These are phyloP conservation scores for Salvelinus sp. DNA, from an alignment of 2,113 vertebrate species.

Conservation along the genomic window DNA sequence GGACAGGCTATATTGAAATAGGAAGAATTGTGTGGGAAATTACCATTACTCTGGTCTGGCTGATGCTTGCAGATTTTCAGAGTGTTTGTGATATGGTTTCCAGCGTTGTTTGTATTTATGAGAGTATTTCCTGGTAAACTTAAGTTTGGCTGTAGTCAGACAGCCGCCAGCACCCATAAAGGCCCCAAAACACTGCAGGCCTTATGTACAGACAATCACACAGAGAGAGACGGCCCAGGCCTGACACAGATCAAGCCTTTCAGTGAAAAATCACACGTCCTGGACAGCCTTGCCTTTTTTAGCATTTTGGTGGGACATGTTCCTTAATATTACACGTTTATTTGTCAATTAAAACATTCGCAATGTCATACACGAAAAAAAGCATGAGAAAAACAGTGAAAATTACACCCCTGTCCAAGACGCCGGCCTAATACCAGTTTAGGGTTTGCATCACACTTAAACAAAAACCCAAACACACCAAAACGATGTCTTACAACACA, in stretches of 20 bases:
- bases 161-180: conserved; percentile 13
- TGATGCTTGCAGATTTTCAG: conserved; percentile 28
- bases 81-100: conserved; percentile 43
- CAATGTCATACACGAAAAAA: background rate
- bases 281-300: background rate
- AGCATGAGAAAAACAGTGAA: too few relatives aligned
- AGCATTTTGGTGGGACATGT: background rate
- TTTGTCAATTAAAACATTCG: background rate
- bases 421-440: conserved; percentile 52
- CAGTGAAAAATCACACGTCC: background rate
- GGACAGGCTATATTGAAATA: background rate
- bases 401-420: background rate
- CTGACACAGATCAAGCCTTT: conserved; percentile 19
- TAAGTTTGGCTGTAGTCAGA: conserved; percentile 37
- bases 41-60: background rate
- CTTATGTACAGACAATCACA: conserved; percentile 81
- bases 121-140: conserved; percentile 46
- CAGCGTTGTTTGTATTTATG: conserved; percentile 40
- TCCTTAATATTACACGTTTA: background rate
- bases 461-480: conserved; percentile 43
- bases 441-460: conserved; percentile 86
- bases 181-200: conserved; percentile 44
- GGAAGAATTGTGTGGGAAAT: background rate
- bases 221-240: conserved; percentile 35
- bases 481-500: conserved; percentile 52